A percentile compares a stretch with the other conserved stretches of the same genome.
Evolutionary conservation across 2,113 vertebrate species (phyloP).

Genomic region (Tichodroma muraria): DNA sequence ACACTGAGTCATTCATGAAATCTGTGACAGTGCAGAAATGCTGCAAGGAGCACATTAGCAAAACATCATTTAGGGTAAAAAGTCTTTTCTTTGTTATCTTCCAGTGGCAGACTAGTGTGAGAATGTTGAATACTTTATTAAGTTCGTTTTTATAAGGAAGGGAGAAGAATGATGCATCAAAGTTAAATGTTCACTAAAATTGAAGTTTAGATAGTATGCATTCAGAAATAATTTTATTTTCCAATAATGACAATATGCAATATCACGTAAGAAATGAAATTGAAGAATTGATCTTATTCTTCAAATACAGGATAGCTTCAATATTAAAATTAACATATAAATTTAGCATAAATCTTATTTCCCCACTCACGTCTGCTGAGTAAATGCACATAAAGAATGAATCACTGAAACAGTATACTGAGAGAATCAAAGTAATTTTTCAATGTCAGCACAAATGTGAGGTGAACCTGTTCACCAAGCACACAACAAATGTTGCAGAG

Average conservation of each 20-base stretch:
- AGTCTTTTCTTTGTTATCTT: background rate
- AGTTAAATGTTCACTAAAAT: conserved; percentile 56
- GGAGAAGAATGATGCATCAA: conserved; percentile 14
- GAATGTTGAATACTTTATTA: background rate
- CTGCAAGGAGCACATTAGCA: background rate
- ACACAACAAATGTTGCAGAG: conserved; percentile 55
- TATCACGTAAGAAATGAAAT: conserved; percentile 73
- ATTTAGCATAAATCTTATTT: conserved; percentile 77
- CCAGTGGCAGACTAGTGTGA: background rate
- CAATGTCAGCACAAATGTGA: conserved; percentile 58
- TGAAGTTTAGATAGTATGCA: conserved; percentile 63
- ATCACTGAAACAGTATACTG: conserved; percentile 68
- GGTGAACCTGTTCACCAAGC: conserved; percentile 51
- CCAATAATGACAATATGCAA: conserved; percentile 64
- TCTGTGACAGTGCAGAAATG: background rate
- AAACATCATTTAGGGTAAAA: background rate
- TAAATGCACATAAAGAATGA: conserved; percentile 71
- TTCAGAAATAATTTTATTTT: conserved; percentile 70
- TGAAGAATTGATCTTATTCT: conserved; percentile 74
- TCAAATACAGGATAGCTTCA: conserved; percentile 72
- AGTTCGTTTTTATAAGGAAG: background rate
- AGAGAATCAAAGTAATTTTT: conserved; percentile 68
- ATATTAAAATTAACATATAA: conserved; percentile 82
- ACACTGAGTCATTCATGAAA: background rate
- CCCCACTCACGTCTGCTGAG: conserved; percentile 54